Percentiles rank a stretch among this genome's conserved stretches.
Conservation (phyloP, 2,888 invertebrate species). For the Dicyrtoma fusca region DNA sequence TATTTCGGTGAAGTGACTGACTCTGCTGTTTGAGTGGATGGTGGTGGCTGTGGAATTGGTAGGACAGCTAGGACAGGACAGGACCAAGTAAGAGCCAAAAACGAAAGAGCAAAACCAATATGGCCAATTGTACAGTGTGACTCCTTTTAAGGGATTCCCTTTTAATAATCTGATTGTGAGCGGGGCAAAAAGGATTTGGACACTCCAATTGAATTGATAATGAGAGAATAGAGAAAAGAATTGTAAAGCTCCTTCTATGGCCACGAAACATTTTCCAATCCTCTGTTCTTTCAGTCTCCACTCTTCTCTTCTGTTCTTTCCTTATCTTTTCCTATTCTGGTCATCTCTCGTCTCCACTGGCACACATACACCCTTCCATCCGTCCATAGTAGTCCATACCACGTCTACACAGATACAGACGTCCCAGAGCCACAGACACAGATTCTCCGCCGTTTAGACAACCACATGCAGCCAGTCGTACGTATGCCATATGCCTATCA, state of each 20-base stretch:
- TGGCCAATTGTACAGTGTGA: constrained; percentile 29
- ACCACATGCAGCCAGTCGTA: too few relatives aligned
- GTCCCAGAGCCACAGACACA: too few relatives aligned
- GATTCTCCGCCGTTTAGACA: too few relatives aligned
- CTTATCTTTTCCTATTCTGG: constrained; percentile 32
- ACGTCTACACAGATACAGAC: too few relatives aligned
- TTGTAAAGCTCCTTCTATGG: constrained; percentile 33
- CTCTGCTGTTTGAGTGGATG: too few relatives aligned
- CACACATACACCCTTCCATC: too few relatives aligned
- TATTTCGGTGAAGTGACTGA: too few relatives aligned
- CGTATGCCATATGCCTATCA: too few relatives aligned
- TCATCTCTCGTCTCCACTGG: constrained; percentile 4
- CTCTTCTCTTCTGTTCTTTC: too few relatives aligned
- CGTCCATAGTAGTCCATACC: too few relatives aligned
- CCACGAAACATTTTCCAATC: constrained; percentile 15
- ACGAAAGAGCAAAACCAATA: constrained; percentile 23
- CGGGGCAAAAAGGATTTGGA: constrained; percentile 16
- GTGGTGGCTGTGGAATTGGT: neutral
- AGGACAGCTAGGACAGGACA: constrained; percentile 18
- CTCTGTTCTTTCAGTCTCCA: constrained; percentile 6
- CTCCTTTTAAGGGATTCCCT: constrained; percentile 8
- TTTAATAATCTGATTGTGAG: constrained; percentile 18
- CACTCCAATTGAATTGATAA: constrained; percentile 19
- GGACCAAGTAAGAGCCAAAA: neutral
- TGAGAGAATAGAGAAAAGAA: constrained; percentile 11